Evolutionary conservation across 2,888 invertebrate species (phyloP).

Genomic region (Tinea trinotella): DNA sequence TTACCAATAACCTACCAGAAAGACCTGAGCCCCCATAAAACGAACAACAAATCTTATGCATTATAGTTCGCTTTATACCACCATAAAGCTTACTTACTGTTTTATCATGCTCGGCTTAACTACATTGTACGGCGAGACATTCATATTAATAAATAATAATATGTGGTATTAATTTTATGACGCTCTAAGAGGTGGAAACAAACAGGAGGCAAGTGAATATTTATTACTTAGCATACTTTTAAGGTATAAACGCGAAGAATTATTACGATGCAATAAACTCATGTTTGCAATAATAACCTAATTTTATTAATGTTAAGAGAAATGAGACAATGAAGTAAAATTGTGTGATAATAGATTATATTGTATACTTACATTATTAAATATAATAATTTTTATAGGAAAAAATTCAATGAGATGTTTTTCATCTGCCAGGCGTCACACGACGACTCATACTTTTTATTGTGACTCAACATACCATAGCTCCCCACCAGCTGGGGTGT

Average conservation of each 20-base stretch:
- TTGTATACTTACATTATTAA: too few species aligned
- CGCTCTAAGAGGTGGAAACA: conserved; percentile 59
- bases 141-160: conserved; percentile 67
- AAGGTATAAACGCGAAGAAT: conserved; percentile 29
- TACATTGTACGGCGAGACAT: conserved; percentile 41
- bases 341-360: too few species aligned
- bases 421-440: too few species aligned
- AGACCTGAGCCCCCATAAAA: background rate
- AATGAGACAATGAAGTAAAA: too few species aligned
- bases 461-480: too few species aligned
- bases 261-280: conserved; percentile 22
- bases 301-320: too few species aligned
- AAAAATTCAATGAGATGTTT: too few species aligned
- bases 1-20: background rate
- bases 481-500: too few species aligned
- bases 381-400: too few species aligned
- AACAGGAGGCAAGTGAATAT: conserved; percentile 57
- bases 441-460: too few species aligned
- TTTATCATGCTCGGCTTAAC: conserved; percentile 51
- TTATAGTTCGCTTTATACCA: conserved; percentile 42
- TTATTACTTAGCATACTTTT: conserved; percentile 51
- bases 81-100: conserved; percentile 60
- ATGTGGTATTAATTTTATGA: conserved; percentile 63
- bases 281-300: too few species aligned
- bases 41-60: background rate